Percentiles rank a stretch among this genome's conserved stretches.
phyloP scores from a whole-genome alignment of 2,888 invertebrate genomes.

The Drosophila nr. medialis region DNA sequence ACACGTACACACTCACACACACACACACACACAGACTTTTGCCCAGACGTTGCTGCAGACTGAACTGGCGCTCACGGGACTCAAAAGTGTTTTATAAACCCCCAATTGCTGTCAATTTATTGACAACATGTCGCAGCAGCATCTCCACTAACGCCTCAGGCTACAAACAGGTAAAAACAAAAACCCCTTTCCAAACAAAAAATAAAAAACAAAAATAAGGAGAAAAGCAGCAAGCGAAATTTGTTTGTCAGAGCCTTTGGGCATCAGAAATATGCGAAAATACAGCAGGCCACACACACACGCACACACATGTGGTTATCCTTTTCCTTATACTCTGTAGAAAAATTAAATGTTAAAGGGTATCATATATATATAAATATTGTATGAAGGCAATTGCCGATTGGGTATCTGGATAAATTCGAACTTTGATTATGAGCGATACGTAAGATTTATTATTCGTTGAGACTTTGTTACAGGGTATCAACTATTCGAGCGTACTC shows the following conservation, averaged over 20 bases:
- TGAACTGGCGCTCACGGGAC: constrained; percentile 23
- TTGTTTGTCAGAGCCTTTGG: constrained; percentile 68
- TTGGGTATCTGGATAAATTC: neutral
- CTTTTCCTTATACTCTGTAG: neutral
- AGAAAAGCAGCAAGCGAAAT: constrained; percentile 50
- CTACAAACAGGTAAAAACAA: constrained; percentile 37
- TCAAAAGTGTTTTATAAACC: constrained; percentile 78
- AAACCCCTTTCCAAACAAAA: neutral
- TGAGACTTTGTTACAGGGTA: neutral
- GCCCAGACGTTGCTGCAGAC: constrained; percentile 22
- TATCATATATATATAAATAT: neutral
- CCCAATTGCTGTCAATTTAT: constrained; percentile 81
- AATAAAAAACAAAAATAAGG: constrained; percentile 31
- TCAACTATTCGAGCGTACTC: neutral
- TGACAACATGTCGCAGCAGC: constrained; percentile 75
- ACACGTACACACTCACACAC: too few species aligned
- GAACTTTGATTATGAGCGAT: neutral
- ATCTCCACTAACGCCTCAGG: constrained; percentile 56
- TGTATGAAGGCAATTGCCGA: neutral
- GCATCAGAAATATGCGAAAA: constrained; percentile 49
- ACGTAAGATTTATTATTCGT: neutral
- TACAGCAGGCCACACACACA: constrained; percentile 30
- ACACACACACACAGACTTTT: neutral
- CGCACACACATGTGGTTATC: constrained; percentile 11
- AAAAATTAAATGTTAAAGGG: neutral